These are phyloP conservation scores for Hirtodrosophila histrioides DNA, from an alignment of 2,888 invertebrate genomes.

Conservation along the genomic window DNA sequence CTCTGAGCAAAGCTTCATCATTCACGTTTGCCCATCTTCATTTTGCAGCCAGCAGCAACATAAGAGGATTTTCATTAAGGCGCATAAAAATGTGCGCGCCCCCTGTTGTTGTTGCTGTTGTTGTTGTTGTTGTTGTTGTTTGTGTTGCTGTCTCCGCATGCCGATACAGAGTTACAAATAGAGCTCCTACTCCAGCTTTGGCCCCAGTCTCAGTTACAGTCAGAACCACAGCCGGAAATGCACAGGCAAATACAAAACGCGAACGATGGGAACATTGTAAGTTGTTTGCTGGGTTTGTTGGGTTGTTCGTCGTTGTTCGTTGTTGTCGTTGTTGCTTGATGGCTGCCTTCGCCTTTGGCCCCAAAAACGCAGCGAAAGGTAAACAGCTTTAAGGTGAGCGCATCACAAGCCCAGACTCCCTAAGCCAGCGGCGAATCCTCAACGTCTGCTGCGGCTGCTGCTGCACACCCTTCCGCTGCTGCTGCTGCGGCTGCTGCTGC, in stretches of 20 bases:
- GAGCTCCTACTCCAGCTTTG: conserved; percentile 9
- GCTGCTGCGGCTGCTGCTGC: conserved; percentile 11
- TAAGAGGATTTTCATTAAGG: conserved; percentile 79
- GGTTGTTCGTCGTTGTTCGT: background rate
- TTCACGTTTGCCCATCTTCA: conserved; percentile 19
- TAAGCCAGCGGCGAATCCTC: conserved; percentile 1
- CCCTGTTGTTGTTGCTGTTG: conserved; percentile 13
- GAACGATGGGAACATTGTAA: conserved; percentile 44
- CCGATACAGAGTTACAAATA: conserved; percentile 53
- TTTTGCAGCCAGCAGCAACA: conserved; percentile 41
- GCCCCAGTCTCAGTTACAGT: conserved; percentile 7
- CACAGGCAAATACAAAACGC: conserved; percentile 45
- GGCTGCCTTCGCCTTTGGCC: conserved; percentile 62
- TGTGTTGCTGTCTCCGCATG: conserved; percentile 45
- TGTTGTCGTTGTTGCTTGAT: conserved; percentile 1
- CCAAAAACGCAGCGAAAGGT: conserved; percentile 50
- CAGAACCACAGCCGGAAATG: conserved; percentile 52
- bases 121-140: conserved; percentile 29
- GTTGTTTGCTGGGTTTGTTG: conserved; percentile 25
- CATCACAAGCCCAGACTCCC: conserved; percentile 5
- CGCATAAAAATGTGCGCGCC: conserved; percentile 60
- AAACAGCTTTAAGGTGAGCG: conserved; percentile 39
- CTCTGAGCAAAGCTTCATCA: background rate
- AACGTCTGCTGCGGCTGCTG: conserved; percentile 9
- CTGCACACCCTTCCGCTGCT: too few relatives aligned